Base-by-base conservation (phyloP, 2,113 vertebrate genomes). In the pig (Sus scrofa) region DNA sequence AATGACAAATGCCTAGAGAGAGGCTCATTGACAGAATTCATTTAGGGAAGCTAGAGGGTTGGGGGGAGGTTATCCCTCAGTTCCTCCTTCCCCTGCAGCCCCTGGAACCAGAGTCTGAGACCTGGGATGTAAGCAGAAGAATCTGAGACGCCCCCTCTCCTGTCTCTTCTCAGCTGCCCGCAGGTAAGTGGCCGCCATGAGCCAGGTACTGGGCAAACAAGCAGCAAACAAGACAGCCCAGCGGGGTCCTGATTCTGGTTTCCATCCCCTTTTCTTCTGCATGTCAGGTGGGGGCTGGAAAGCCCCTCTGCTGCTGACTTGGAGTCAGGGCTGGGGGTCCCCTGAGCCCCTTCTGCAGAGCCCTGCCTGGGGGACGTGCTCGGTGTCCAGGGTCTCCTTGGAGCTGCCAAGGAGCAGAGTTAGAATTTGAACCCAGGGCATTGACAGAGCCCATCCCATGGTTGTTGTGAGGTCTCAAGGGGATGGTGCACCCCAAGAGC, bases 361-460 rank as follows among this genome's bases (percentile, higher is more conserved):
- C 44, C 63, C 68, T 24, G 4, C 18, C 50, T 60, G 14, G 26
- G 56, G 37, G 22, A n/a, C 20, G 16, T 19, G 44, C 19, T 62
- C 32, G 71, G 32, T 84, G 27, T 75, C 89, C 24, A 50, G 7
- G 3, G 13, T 32, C 63, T 44, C 44, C 44, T 8, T 0, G 9
- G 30, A 14, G 18, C 68, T 34, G 20, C 34, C 15, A 11, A 71
- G 44, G 4, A 71, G 86, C 82, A n/a, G 74, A 65, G 89, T 3
- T 0, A 0, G 67, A 62, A 63, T 37, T 75, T 26, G 94, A 62
- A 70, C 27, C 58, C 58, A 44, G 84, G 30, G 12, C 1, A 1
- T 0, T 4, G 52, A 4, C 0, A 1, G 16, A 34, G n/a, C 68
- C 68, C 0, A 2, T 7, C 11, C 54, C 39, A 1, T 30, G 74